Evolutionary conservation across 2,888 invertebrate species (phyloP).

Genomic region (Tortricodes alternella): DNA sequence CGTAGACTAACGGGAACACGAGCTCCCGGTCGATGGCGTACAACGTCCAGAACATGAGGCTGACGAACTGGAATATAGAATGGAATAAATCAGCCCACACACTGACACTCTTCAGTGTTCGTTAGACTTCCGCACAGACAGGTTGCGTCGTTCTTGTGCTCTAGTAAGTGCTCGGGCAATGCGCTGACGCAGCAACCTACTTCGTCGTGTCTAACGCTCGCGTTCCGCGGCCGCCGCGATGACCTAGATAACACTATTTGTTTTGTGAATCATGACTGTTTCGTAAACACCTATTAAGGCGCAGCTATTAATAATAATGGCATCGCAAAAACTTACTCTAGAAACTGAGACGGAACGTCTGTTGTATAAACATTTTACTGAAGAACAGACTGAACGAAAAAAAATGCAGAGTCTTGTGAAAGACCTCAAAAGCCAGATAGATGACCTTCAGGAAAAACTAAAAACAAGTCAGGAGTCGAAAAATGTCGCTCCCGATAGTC

Average conservation of each 20-base stretch:
- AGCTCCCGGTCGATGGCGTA: constrained; percentile 81
- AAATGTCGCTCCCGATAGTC: neutral
- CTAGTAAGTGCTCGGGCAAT: too few relatives aligned
- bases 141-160: too few relatives aligned
- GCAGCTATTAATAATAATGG: too few relatives aligned
- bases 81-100: too few relatives aligned
- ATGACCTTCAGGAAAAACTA: neutral
- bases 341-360: neutral
- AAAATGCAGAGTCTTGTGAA: neutral
- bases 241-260: too few relatives aligned
- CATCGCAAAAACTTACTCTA: neutral
- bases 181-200: too few relatives aligned
- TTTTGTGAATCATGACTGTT: too few relatives aligned
- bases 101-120: too few relatives aligned
- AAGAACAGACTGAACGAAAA: neutral
- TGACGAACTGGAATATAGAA: constrained; percentile 69
- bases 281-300: too few relatives aligned
- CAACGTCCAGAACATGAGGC: constrained; percentile 79
- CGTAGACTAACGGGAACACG: constrained; percentile 78
- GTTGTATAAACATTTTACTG: neutral
- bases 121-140: too few relatives aligned
- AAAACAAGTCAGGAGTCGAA: neutral
- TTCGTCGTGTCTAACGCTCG: too few relatives aligned
- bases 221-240: too few relatives aligned
- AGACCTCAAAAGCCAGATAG: neutral